phyloP scores from a whole-genome alignment of 2,797 vertebrate genomes.

The Epinephelus malabaricus region DNA sequence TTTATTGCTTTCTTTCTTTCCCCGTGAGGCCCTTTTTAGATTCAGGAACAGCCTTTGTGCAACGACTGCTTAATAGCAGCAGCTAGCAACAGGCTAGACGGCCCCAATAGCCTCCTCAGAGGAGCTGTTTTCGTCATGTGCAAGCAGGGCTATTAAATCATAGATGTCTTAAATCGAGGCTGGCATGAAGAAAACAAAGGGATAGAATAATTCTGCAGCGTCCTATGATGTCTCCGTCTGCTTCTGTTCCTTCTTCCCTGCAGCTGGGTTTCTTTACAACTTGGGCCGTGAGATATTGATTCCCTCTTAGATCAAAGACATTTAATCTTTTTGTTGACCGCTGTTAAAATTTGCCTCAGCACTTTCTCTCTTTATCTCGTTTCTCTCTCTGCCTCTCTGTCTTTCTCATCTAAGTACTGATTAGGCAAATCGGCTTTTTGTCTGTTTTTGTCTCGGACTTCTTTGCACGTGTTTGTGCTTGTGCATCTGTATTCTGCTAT shows the following conservation, averaged over 20 bases:
- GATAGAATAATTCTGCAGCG: not conserved
- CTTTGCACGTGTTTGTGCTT: not conserved
- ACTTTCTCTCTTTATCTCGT: constrained; percentile 6
- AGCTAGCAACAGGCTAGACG: not conserved
- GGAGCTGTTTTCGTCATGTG: not conserved
- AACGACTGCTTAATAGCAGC: constrained; percentile 7
- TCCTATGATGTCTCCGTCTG: not conserved
- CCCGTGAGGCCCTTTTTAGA: not conserved
- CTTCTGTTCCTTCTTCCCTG: constrained; percentile 1
- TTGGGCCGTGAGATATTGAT: constrained; percentile 36
- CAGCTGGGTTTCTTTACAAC: constrained; percentile 11
- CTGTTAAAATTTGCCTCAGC: constrained; percentile 29
- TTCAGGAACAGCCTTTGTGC: not conserved
- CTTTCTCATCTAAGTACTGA: constrained; percentile 33
- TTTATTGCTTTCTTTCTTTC: constrained; percentile 5
- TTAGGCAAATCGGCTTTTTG: constrained; percentile 39
- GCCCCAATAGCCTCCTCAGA: too few species aligned
- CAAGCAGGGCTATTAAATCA: not conserved
- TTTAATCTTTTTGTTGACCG: constrained; percentile 46
- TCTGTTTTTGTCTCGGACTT: not conserved
- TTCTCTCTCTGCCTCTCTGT: constrained; percentile 15
- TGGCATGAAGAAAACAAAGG: not conserved
- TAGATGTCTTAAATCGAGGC: not conserved
- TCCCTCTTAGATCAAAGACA: constrained; percentile 28
- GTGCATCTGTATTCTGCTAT: not conserved